Base-by-base conservation (phyloP, 2,113 vertebrate genomes). In the Protomyctophum bolini region DNA sequence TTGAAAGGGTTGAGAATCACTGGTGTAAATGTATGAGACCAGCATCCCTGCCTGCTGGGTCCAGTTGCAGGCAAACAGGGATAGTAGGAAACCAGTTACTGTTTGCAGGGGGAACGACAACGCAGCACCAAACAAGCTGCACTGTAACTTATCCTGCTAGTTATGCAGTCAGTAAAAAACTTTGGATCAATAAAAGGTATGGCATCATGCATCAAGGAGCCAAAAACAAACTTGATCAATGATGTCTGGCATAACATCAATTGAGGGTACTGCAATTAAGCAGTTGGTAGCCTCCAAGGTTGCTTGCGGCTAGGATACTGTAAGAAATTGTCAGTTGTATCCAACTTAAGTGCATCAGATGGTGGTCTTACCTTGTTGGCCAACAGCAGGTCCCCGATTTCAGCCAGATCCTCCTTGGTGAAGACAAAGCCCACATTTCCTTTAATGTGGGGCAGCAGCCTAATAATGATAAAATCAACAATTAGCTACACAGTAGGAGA, bases 371-470 rank as follows among this genome's bases (percentile, higher is more conserved):
- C 98, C 95, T 99, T 99, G 78, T 99, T 99, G 33, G 93, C 94
- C 93, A 99, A 66, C 85, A 99, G 92, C 95, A 99, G 68, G 89
- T 99, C 98, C 76, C 97, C 83, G 88, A 99, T 92, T 83, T 99
- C 97, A 46, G 95, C 90, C 90, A 99, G 92, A 86, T 99, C 98
- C 90, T 99, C 98, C 92, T 98, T 99, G 63, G 97, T 99, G 93
- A 99, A 99, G 66, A 99, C 97, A 76, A 99, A 99, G 56, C 97
- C 98, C 71, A 99, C 97, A 0, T 99, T 99, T 6, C 98, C 98
- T 75, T 95, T 95, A 83, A 99, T 99, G 76, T 99, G 97, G 72
- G 97, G 95, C 78, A 99, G 86, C 60, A 99, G 92, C 89, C 97
- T 99, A 76, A 72, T 0, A 73, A 73, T 45, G 4, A 56, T 0